Base-by-base conservation (phyloP, 2,113 vertebrate species). In the Gymnorhina tibicen region DNA sequence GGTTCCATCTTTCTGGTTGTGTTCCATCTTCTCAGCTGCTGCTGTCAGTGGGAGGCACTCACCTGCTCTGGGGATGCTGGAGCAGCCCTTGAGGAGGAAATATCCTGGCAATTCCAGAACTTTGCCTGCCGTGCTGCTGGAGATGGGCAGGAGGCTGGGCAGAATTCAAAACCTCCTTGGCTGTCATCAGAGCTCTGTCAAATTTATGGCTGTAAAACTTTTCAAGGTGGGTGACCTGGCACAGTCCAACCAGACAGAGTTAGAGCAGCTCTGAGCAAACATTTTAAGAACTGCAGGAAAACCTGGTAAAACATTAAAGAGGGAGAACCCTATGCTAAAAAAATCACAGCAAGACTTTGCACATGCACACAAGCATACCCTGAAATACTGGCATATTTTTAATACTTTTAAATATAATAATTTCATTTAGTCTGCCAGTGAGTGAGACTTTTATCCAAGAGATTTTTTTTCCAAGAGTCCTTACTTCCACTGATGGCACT, bases 351-450 rank as follows among this genome's bases (percentile, higher is more conserved):
- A 32, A 55, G 62, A 16, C 10, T 63, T 76, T 27, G 35, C 2
- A 2, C 15, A 4, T 50, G 59, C 18, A 24, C n/a, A 22, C 6
- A 49, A 52, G 27, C 63, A n/a, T 0, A 0, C 17, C 23, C 24
- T 58, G 53, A 93, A 77, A 73, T 39, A 18, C 33, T 56, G 49
- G 11, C 27, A 14, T 83, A 23, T 86, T 92, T 90, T 60, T 33
- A 63, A 58, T 85, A n/a, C 11, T 63, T 94, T 66, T 7, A 39
- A 79, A 76, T 64, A 30, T 9, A 69, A 46, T 27, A 14, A 49
- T 85, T 87, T 87, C 46, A 75, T 83, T 73, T 77, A 73, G 21
- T 41, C 24, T 55, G 19, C 21, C 14, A 19, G 18, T 80, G 64
- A n/a, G 33, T 60, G 46, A 41, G 37, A 35, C 42, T 85, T 81